Conservation (phyloP, 2,888 invertebrate genomes). For the Limulus polyphemus region DNA sequence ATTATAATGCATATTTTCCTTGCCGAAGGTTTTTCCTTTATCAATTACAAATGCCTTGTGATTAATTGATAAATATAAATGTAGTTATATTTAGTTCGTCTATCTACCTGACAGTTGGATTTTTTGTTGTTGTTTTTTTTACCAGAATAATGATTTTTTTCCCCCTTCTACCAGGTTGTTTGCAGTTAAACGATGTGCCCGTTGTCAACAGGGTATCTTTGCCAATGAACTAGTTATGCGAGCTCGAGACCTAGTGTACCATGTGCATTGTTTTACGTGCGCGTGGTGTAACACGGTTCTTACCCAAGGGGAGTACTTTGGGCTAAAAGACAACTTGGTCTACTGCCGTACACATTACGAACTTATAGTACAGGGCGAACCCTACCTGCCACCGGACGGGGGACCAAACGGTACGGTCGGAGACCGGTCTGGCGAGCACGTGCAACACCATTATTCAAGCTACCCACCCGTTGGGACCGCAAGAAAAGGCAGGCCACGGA, state of each 20-base stretch:
- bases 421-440: too few species aligned
- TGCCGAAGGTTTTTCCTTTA: too few species aligned
- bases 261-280: constrained; percentile 89
- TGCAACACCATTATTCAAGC: too few species aligned
- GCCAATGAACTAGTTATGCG: constrained; percentile 90
- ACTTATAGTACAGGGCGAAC: constrained; percentile 39
- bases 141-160: too few species aligned
- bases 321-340: constrained; percentile 67
- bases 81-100: too few species aligned
- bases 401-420: not conserved
- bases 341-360: constrained; percentile 57
- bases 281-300: constrained; percentile 72
- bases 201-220: constrained; percentile 76
- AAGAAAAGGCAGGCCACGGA: constrained; percentile 26
- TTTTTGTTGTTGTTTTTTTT: not conserved
- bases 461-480: constrained; percentile 7
- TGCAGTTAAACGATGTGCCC: constrained; percentile 60
- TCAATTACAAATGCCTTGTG: too few species aligned
- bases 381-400: not conserved
- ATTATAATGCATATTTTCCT: too few species aligned
- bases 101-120: too few species aligned
- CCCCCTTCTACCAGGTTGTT: constrained; percentile 64
- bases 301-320: constrained; percentile 84
- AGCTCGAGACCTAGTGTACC: constrained; percentile 81
- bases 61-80: too few species aligned